Evolutionary conservation across 2,113 vertebrate genomes (phyloP).

Genomic region (Antechinus flavipes): DNA sequence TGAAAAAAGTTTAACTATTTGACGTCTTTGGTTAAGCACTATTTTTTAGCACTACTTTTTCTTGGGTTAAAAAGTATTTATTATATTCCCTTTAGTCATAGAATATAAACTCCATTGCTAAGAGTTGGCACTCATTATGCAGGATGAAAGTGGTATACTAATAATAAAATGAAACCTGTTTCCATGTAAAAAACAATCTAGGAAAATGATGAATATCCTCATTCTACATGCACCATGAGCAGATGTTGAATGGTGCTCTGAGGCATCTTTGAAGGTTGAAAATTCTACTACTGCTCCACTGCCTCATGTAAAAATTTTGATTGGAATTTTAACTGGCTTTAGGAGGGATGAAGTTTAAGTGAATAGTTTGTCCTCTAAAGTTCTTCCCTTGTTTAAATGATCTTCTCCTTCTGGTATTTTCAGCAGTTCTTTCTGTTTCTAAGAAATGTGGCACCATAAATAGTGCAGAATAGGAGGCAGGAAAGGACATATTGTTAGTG

Average conservation of each 20-base stretch:
- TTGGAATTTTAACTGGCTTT: not conserved
- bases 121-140: conserved; percentile 40
- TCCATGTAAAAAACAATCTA: conserved; percentile 48
- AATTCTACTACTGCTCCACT: not conserved
- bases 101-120: conserved; percentile 42
- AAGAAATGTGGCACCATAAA: not conserved
- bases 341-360: conserved; percentile 20
- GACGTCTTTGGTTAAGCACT: conserved; percentile 44
- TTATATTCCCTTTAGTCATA: not conserved
- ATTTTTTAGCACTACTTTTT: conserved; percentile 22
- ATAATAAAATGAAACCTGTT: conserved; percentile 55
- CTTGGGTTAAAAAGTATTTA: conserved; percentile 69
- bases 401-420: not conserved
- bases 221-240: conserved; percentile 46
- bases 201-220: not conserved
- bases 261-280: conserved; percentile 17
- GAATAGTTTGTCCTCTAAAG: conserved; percentile 22
- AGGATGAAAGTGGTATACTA: conserved; percentile 24
- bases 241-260: conserved; percentile 35
- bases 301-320: not conserved
- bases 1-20: conserved; percentile 33
- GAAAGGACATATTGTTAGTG: not conserved
- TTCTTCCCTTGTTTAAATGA: not conserved
- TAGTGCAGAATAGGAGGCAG: not conserved
- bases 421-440: not conserved